Evolutionary conservation across 2,113 vertebrate species (phyloP), one percentile per base, ranked within the genome.

Genomic region (Sciurus niger): DNA sequence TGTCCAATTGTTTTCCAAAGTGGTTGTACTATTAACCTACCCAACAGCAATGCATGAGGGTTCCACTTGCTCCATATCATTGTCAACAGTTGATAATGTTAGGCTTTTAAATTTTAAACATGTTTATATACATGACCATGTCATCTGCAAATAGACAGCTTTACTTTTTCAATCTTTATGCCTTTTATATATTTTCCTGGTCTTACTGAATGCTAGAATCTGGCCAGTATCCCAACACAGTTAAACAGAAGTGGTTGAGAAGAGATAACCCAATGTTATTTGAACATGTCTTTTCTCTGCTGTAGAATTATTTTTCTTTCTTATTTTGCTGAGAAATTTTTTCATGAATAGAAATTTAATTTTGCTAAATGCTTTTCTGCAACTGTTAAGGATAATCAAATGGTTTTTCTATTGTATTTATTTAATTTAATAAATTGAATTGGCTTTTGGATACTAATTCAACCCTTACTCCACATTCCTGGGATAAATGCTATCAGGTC

Each of bases 41-140:
- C n/a, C 72, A 85, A 46, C 14, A 63, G 16, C 16, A 80, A 65
- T 8, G 2, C 32, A 11, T 51, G 32, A 72, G 9, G 46, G 37
- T 82, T 76, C 87, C 28, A 55, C n/a, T 14, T 67, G 73, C 74
- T 93, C 32, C 22, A 40, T 48, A 74, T 24, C n/a, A 80, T 0
- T 73, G 55, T 32, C 86, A 67, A 46, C 30, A 90, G n/a, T 60
- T 58, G 40, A 85, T 48, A 55, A 8, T n/a, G 20, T 18, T 37
- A 84, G 22, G 43, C 30, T 89, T 96, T 78, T 70, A 43, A 89
- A 40, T 51, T 93, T 78, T 24, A 93, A 89, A 32, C 60, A 94
- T 74, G 90, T 83, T 65, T 58, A 94, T 13, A 74, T 16, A 80
- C 46, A 43, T 3, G 1, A 93, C 73, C 46, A 30, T 28, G 32